phyloP scores from a whole-genome alignment of 2,797 vertebrate species.

The Muscicapa comitata region DNA sequence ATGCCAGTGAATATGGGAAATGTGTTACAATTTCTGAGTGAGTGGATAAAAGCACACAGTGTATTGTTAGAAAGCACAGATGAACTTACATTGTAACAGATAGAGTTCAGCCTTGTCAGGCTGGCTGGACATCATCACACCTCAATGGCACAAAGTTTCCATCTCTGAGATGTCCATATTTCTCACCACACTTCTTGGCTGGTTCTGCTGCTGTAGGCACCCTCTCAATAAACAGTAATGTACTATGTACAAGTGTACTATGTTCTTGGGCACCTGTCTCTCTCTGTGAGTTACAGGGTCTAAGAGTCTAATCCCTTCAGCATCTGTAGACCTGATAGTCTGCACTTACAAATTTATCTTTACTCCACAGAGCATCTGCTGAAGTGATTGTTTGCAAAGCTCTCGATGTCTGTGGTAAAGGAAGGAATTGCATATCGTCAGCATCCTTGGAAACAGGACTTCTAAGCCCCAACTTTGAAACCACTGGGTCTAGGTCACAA shows the following conservation, averaged over 20 bases:
- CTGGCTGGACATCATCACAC: background rate
- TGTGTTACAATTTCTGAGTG: background rate
- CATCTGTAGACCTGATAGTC: background rate
- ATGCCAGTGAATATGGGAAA: background rate
- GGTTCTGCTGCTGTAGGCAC: background rate
- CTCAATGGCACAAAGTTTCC: background rate
- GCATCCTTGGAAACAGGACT: background rate
- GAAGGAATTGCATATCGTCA: background rate
- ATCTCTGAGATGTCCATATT: background rate
- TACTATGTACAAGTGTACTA: background rate
- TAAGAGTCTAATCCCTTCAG: background rate
- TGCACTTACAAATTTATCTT: background rate
- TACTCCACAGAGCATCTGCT: background rate
- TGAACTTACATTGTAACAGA: background rate
- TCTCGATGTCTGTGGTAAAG: background rate
- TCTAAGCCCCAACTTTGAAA: background rate
- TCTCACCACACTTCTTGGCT: background rate
- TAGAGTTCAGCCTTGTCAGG: background rate
- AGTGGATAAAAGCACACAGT: background rate
- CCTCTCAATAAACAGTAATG: background rate
- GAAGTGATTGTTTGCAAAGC: background rate
- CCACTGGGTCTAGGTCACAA: background rate
- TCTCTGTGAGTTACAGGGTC: background rate
- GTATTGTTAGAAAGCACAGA: background rate
- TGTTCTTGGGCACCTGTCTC: background rate